Evolutionary conservation across 2,888 invertebrate genomes (phyloP).

Genomic region (Drosophila mulleri): DNA sequence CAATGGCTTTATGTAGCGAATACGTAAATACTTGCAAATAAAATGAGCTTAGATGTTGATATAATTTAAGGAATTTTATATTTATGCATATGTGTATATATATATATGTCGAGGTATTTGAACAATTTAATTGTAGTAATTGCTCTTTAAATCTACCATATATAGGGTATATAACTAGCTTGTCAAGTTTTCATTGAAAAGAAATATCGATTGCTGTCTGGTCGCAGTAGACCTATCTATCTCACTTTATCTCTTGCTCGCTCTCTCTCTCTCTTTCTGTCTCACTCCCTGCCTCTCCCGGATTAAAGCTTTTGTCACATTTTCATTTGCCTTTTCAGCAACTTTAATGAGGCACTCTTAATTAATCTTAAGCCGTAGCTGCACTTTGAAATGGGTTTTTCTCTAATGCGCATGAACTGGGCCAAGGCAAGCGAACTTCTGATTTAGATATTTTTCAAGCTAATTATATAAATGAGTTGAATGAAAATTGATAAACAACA

Average conservation of each 20-base stretch:
- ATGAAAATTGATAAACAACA: background rate
- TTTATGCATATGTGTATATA: too few relatives aligned
- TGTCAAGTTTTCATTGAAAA: slow-evolving; percentile 6
- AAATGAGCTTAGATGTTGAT: too few relatives aligned
- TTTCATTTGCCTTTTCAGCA: slow-evolving; percentile 12
- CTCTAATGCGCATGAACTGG: background rate
- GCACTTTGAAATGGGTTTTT: slow-evolving; percentile 13
- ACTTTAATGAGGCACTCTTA: slow-evolving; percentile 36
- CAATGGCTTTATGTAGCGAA: too few relatives aligned
- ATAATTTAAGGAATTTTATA: too few relatives aligned
- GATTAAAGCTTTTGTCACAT: slow-evolving; percentile 22
- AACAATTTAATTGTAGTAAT: background rate
- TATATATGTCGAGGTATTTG: too few relatives aligned
- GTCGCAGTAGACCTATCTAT: background rate
- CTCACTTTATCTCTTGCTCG: background rate
- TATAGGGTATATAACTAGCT: slow-evolving; percentile 9
- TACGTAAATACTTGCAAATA: too few relatives aligned
- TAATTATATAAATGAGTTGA: background rate
- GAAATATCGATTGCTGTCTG: slow-evolving; percentile 26
- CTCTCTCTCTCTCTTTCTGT: background rate
- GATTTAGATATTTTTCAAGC: background rate
- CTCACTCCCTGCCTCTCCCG: background rate
- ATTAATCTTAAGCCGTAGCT: slow-evolving; percentile 34
- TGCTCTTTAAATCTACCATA: background rate
- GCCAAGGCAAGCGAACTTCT: background rate